Evolutionary conservation across 1,140 invertebrate species (phyloP).

Genomic region (Micrasema minimum): DNA sequence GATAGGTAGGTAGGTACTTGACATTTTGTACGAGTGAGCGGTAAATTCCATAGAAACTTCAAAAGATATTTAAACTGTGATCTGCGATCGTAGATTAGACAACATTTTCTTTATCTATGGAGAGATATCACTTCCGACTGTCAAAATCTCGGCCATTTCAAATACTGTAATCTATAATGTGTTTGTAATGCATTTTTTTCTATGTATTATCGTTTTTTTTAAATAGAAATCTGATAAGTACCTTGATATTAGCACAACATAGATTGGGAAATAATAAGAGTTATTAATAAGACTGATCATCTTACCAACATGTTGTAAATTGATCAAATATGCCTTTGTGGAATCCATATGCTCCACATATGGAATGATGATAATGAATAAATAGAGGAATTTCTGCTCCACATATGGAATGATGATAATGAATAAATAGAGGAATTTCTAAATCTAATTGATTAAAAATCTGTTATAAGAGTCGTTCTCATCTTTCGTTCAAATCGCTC

Average conservation of each 20-base stretch:
- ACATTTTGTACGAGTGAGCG: not conserved
- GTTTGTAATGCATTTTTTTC: too few species aligned
- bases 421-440: not conserved
- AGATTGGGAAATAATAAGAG: not conserved
- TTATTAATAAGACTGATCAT: not conserved
- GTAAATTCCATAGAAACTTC: constrained; percentile 23
- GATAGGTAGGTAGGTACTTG: not conserved
- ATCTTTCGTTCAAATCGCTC: too few species aligned
- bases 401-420: not conserved
- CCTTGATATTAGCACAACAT: not conserved
- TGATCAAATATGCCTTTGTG: not conserved
- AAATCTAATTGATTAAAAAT: too few species aligned
- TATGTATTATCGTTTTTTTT: not conserved
- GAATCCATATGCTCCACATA: not conserved
- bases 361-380: not conserved
- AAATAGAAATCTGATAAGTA: not conserved
- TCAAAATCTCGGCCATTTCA: constrained; percentile 14
- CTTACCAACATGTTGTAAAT: not conserved
- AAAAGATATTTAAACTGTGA: constrained; percentile 7
- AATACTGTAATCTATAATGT: constrained; percentile 1
- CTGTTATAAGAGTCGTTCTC: too few species aligned
- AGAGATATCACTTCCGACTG: constrained; percentile 28
- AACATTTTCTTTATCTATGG: not conserved
- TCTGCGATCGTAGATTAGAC: constrained; percentile 18
- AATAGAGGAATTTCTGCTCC: not conserved